These are phyloP conservation scores for Zaprionus camerounensis DNA, from an alignment of 1,140 invertebrate species.

Conservation along the genomic window DNA sequence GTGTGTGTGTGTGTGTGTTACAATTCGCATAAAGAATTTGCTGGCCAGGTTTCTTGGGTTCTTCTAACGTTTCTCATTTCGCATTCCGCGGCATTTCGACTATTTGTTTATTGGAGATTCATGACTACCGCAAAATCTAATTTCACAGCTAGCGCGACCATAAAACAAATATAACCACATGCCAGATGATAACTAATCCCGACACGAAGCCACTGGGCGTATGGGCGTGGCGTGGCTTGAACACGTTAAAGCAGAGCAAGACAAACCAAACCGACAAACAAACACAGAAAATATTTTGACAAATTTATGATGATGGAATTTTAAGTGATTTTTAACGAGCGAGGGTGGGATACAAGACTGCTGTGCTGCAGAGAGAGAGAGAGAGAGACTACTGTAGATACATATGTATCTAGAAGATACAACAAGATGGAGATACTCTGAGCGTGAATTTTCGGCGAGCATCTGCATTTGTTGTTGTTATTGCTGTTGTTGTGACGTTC, in stretches of 20 bases:
- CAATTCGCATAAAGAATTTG: background rate
- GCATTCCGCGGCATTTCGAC: background rate
- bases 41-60: constrained; percentile 5
- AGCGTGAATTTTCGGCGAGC: constrained; percentile 1
- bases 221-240: background rate
- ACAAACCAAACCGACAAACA: constrained; percentile 18
- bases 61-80: constrained; percentile 12
- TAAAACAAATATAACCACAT: constrained; percentile 44
- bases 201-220: background rate
- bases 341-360: constrained; percentile 25
- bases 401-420: constrained; percentile 13
- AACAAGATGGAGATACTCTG: constrained; percentile 9
- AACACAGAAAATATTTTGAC: constrained; percentile 63
- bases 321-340: constrained; percentile 84
- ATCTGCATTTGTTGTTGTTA: constrained; percentile 29
- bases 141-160: constrained; percentile 13
- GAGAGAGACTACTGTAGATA: constrained; percentile 3
- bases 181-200: constrained; percentile 41
- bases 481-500: constrained; percentile 29
- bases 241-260: constrained; percentile 36
- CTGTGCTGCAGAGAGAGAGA: background rate
- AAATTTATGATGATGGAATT: constrained; percentile 84
- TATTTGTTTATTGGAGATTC: constrained; percentile 37
- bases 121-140: constrained; percentile 18
- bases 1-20: background rate